Base-by-base conservation (phyloP, 2,113 vertebrate species). In the Ochotona princeps region DNA sequence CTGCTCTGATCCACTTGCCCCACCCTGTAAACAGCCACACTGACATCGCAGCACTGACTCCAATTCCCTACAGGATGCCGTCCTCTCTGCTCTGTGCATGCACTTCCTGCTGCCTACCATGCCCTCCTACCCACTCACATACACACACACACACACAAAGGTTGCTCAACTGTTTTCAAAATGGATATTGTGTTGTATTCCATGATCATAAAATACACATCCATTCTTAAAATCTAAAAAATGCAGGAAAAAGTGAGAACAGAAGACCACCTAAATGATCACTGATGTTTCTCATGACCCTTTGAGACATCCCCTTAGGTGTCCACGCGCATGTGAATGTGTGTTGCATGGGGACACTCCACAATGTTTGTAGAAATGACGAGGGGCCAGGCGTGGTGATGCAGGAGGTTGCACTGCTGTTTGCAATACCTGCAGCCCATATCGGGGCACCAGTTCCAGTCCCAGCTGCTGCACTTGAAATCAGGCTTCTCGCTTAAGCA, bases 301-400 rank as follows among this genome's bases (percentile, higher is more conserved):
- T 30, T 12, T 7, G 23, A 17, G 60, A 20, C 13, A 2, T 10
- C 35, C 21, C 57, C 76, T 69, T 30, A 21, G 32, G 44, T 1
- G 8, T 17, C 26, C 4, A 28, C 1, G 0, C 4, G 2, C 20
- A 23, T 0, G n/a, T n/a, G n/a, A n/a, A n/a, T n/a, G n/a, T n/a
- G n/a, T n/a, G n/a, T n/a, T n/a, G 17, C 2, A 57, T 17, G 17
- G 54, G 54, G 54, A 17, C 54, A 57, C 54, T 17, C 17, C 54
- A 57, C 13, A 57, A 57, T 15, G 54, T 57, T 57, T 17, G 17
- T 15, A 17, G 54, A 17, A 57, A 57, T 57, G 12, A 57, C 54
- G 17, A 57, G 54, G 17, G 54, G 17, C 54, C 54, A 57, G 54
- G 54, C 54, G 54, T 17, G 12, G 54, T 57, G 54, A 57, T 57